Percentiles rank a stretch among this genome's conserved stretches.
Evolutionary conservation across 2,888 invertebrate genomes (phyloP).

Genomic region (Mesochorus sp.): DNA sequence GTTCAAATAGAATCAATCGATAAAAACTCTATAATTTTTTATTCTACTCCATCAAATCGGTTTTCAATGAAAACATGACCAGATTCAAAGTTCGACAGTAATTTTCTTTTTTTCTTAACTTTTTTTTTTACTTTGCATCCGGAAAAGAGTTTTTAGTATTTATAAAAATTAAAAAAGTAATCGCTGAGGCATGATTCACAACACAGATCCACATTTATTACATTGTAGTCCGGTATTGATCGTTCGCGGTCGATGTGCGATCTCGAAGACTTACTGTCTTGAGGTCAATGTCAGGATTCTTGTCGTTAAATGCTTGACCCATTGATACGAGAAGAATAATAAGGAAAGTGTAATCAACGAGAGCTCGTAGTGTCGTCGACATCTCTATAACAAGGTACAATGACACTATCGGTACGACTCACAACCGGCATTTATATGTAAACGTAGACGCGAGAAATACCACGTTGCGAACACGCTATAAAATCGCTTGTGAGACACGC

Average conservation of each 20-base stretch:
- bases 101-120: too few species aligned
- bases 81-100: too few species aligned
- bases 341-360: conserved; percentile 23
- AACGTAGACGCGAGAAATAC: conserved; percentile 18
- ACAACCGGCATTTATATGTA: conserved; percentile 54
- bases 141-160: too few species aligned
- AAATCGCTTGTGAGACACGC: conserved; percentile 1
- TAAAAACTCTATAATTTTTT: too few species aligned
- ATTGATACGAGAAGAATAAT: conserved; percentile 6
- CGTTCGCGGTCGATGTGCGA: neutral
- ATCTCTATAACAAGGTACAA: conserved; percentile 53
- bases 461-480: conserved; percentile 10
- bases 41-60: too few species aligned
- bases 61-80: too few species aligned
- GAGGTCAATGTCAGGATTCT: conserved; percentile 73
- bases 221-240: neutral
- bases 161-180: too few species aligned
- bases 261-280: conserved; percentile 70
- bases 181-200: too few species aligned
- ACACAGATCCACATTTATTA: too few species aligned
- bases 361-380: conserved; percentile 43
- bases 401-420: conserved; percentile 50
- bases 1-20: too few species aligned
- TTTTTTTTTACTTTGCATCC: too few species aligned
- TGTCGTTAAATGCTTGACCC: conserved; percentile 47